phyloP scores from a whole-genome alignment of 1,140 invertebrate genomes.

The Drosophila prosaltans region DNA sequence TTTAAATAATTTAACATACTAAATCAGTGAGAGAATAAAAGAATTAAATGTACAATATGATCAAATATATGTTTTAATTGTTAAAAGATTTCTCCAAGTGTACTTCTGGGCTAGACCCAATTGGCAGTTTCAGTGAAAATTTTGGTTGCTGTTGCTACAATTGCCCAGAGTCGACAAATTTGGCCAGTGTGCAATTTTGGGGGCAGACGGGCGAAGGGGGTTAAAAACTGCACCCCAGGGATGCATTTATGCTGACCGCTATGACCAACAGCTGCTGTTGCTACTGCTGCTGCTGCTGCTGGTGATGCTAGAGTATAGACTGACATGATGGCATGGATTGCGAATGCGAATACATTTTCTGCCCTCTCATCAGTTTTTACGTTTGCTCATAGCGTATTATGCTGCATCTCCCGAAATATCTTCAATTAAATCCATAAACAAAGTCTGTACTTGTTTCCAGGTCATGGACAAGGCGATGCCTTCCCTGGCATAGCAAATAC shows the following conservation, averaged over 20 bases:
- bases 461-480: no score
- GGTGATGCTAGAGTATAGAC: not conserved
- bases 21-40: no score
- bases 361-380: conserved; percentile 2
- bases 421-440: no score
- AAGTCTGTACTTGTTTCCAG: no score
- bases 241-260: conserved; percentile 52
- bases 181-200: conserved; percentile 8
- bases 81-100: not conserved
- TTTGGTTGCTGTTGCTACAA: conserved; percentile 1
- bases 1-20: not conserved
- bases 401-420: conserved; percentile 21
- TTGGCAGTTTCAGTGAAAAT: not conserved
- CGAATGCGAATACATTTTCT: conserved; percentile 6
- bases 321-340: not conserved
- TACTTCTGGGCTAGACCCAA: conserved; percentile 1
- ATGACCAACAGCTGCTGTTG: conserved; percentile 28
- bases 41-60: no score
- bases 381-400: conserved; percentile 1
- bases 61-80: no score
- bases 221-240: conserved; percentile 61
- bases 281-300: no score
- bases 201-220: not conserved
- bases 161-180: conserved; percentile 7
- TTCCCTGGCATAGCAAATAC: no score